These are phyloP conservation scores for Phalacrocorax aristotelis DNA, from an alignment of 2,113 vertebrate genomes.

Conservation along the genomic window DNA sequence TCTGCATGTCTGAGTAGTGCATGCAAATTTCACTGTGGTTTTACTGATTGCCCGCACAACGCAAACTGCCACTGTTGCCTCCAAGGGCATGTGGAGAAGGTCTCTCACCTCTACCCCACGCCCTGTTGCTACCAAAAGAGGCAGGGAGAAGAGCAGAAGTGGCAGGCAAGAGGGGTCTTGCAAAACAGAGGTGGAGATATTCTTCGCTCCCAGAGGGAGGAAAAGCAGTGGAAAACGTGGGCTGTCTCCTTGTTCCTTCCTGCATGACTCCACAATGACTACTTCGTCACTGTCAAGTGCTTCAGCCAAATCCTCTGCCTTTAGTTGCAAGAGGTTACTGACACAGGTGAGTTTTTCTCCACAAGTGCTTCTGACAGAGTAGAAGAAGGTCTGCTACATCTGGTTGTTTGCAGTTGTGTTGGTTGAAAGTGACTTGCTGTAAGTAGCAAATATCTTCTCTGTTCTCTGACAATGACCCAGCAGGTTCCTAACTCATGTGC, in stretches of 20 bases:
- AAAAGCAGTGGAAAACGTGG: not conserved
- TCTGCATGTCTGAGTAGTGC: not conserved
- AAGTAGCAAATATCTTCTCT: not conserved
- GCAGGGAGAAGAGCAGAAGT: not conserved
- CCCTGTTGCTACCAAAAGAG: not conserved
- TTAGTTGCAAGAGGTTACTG: not conserved
- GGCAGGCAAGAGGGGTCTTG: not conserved
- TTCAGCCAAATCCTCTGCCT: not conserved
- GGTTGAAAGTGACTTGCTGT: not conserved
- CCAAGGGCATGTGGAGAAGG: fast-evolving
- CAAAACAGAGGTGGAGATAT: not conserved
- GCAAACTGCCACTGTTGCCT: not conserved
- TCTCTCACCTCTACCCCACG: not conserved
- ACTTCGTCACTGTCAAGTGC: not conserved
- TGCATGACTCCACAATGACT: not conserved
- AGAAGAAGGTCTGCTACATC: not conserved
- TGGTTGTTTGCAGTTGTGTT: not conserved
- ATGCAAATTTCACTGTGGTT: not conserved
- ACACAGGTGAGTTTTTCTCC: not conserved
- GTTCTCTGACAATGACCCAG: not conserved
- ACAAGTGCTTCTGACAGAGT: not conserved
- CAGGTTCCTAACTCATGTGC: not conserved
- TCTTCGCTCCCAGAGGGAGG: not conserved
- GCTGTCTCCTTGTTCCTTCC: not conserved
- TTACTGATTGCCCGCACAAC: not conserved